Base-by-base conservation (phyloP, 2,113 vertebrate species). In the Catharus bicknelli region DNA sequence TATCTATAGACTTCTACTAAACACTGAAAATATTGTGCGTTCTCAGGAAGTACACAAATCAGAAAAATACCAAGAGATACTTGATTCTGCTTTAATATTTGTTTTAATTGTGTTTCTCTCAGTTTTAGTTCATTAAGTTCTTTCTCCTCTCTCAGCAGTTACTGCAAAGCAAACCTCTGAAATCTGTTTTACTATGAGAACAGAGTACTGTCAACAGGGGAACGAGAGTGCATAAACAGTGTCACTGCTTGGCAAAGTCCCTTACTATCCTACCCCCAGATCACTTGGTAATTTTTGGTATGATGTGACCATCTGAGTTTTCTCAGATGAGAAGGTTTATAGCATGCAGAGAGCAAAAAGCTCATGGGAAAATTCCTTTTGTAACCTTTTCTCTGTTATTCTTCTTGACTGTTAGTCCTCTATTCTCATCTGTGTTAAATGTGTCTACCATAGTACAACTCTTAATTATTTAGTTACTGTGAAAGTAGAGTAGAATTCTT, bases 351-450 rank as follows among this genome's bases (percentile, higher is more conserved):
- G 96, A 97, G 95, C 84, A 86, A 95, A 96, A 96, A 96, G 90
- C 97, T 97, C 97, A 97, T 97, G 98, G 97, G 98, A 98, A 98
- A 98, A 97, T 97, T 95, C 92, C 94, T 97, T 96, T 76, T 69
- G 87, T 97, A 97, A 97, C 95, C 74, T 97, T 96, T 97, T 89
- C 90, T 95, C 86, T 82, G 66, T 92, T 96, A 86, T 84, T 98
- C 97, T 97, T 96, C 88, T 96, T 95, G 64, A 95, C 69, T 67
- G 22, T 70, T 93, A 69, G 70, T 77, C 66, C 21, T 94, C 81
- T 94, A 47, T 86, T 96, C 91, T 96, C 72, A 62, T 91, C 38
- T 90, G 38, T 25, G 29, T 83, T 64, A 93, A 96, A 83, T 68
- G 43, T 73, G 32, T 94, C 76, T 93, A 68, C 67, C 6, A 26